These are phyloP conservation scores for Odontocerum albicorne DNA, from an alignment of 2,888 invertebrate species.

Conservation along the genomic window DNA sequence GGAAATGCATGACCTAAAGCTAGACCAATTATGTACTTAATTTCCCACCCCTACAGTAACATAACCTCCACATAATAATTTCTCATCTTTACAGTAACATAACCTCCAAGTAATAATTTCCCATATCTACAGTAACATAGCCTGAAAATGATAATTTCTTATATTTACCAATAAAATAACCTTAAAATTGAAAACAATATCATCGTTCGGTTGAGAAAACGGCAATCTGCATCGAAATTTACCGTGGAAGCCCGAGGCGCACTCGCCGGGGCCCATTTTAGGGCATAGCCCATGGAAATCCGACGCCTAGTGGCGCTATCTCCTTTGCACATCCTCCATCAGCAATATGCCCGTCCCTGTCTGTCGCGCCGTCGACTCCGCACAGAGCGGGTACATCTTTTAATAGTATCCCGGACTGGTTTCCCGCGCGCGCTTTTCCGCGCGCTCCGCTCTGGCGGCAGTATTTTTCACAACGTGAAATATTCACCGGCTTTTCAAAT, in stretches of 20 bases:
- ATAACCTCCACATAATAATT: no score
- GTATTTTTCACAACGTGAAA: constrained; percentile 16
- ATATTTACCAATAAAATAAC: no score
- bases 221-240: constrained; percentile 18
- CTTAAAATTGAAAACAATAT: no score
- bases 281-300: constrained; percentile 72
- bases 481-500: constrained; percentile 25
- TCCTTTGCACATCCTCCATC: constrained; percentile 15
- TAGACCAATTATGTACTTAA: no score
- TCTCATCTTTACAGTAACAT: no score
- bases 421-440: constrained; percentile 6
- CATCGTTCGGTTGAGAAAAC: no score
- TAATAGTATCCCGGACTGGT: constrained; percentile 50
- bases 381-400: constrained; percentile 47
- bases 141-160: no score
- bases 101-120: no score
- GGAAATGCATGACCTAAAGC: no score
- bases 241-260: constrained; percentile 38
- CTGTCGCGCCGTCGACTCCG: constrained; percentile 11
- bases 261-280: constrained; percentile 70
- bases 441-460: constrained; percentile 19
- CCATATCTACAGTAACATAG: no score
- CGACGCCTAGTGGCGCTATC: constrained; percentile 45
- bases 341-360: constrained; percentile 14
- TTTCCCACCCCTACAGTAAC: no score